Percentiles rank a stretch among this genome's conserved stretches.
phyloP scores from a whole-genome alignment of 2,797 vertebrate genomes.

The Hylomyscus alleni region DNA sequence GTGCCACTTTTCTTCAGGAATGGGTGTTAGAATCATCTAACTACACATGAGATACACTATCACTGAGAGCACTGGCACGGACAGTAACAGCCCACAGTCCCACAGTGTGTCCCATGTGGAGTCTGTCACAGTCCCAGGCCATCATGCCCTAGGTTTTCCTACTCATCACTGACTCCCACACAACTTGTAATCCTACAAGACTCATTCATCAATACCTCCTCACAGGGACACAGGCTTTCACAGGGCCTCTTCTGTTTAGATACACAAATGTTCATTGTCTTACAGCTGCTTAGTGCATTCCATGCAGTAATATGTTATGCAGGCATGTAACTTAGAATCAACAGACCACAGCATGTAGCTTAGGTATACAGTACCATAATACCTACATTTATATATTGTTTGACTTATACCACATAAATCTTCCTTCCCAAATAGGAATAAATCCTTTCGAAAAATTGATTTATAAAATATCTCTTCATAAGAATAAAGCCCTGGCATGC shows the following conservation, averaged over 20 bases:
- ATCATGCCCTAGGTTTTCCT: not conserved
- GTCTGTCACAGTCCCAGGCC: not conserved
- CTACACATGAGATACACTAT: not conserved
- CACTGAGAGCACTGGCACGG: not conserved
- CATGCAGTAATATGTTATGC: not conserved
- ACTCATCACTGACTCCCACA: not conserved
- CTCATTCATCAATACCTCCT: not conserved
- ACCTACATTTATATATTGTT: not conserved
- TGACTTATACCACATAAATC: not conserved
- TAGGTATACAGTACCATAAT: not conserved
- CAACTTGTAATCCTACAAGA: not conserved
- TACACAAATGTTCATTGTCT: not conserved
- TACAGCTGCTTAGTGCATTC: not conserved
- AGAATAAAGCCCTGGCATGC: not conserved
- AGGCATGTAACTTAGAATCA: not conserved
- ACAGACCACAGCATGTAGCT: not conserved
- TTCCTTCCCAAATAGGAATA: not conserved
- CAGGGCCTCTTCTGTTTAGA: not conserved
- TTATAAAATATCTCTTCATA: no score
- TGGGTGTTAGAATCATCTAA: not conserved
- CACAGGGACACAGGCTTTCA: not conserved
- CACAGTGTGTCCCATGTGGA: not conserved
- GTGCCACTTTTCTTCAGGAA: not conserved
- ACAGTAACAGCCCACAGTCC: not conserved
- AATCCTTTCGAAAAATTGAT: not conserved